Conservation (phyloP, 2,113 vertebrate species). For the Mus spicilegus region DNA sequence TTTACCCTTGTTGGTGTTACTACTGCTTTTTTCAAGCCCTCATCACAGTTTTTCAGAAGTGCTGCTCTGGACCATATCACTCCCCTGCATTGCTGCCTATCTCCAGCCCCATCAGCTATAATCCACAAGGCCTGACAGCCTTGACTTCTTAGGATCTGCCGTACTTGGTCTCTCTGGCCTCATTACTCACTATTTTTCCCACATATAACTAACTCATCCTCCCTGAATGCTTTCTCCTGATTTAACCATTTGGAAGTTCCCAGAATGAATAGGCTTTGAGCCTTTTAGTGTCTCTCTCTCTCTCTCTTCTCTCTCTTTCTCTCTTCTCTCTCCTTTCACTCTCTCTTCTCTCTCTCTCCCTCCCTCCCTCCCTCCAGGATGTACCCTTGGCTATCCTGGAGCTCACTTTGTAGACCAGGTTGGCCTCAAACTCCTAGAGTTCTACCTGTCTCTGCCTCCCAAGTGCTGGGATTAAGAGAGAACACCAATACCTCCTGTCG, state of each 20-base stretch:
- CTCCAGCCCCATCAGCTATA: neutral
- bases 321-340: too few species aligned
- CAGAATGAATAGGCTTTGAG: constrained; percentile 4
- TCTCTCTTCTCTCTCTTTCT: too few species aligned
- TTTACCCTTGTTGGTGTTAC: neutral
- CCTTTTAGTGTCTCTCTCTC: neutral
- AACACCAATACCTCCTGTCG: neutral
- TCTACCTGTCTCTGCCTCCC: neutral
- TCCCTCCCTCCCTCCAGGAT: neutral
- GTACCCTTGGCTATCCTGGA: neutral
- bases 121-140: neutral
- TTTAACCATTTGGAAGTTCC: neutral
- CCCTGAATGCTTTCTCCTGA: neutral
- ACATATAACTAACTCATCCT: neutral
- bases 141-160: neutral
- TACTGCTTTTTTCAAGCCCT: neutral
- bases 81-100: neutral
- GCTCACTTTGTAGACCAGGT: neutral
- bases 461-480: neutral
- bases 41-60: neutral
- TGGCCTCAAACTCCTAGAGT: neutral
- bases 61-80: neutral
- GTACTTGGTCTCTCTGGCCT: neutral
- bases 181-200: neutral
- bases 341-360: too few species aligned